Base-by-base conservation (phyloP, 2,797 vertebrate species). In the Percopsis omiscomaycus region DNA sequence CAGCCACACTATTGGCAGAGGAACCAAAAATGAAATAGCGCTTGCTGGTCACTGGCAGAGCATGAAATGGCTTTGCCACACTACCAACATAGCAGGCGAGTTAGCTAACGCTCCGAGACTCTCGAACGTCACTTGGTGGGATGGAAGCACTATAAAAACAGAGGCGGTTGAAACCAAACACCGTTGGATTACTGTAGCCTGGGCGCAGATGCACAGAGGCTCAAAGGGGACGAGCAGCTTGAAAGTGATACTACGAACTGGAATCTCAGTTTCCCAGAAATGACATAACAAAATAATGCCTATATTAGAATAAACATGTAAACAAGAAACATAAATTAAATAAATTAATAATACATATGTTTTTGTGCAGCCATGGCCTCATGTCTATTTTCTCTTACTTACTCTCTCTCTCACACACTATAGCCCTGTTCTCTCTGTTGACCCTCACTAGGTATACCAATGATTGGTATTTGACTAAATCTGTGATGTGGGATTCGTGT, bases 161-260 rank as follows among this genome's bases (percentile, higher is more conserved):
- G 76, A 69, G 75, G 77, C 49, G 71, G 78, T 51, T 86, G 89
- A 89, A 92, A 89, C 87, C 78, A 50, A 82, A 92, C 88, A 90
- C 90, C 76, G 71, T 65, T 53, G 84, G 86, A 89, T 88, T 86
- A 89, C 77, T 79, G 83, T 76, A 80, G 82, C 59, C 74, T 63
- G 77, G 72, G 27, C 48, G 50, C 80, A 87, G 73, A 88, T 79
- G 82, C 80, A 67, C 44, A 48, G 66, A 67, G 60, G 80, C 81
- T 80, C 81, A 80, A 70, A 79, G 73, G 67, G 82, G 79, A 79
- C 60, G 32, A 71, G 74, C 69, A 28, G 80, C 81, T 68, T 55
- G 14, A 2, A 77, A 68, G 48, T 70, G 60, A 54, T 80, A 79
- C 79, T 68, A 84, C 70, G 71, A 76, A 69, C 61, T 11, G 57